Percentiles rank a stretch among this genome's conserved stretches.
Evolutionary conservation across 2,888 invertebrate genomes (phyloP).

Genomic region (Corbicula japonica): DNA sequence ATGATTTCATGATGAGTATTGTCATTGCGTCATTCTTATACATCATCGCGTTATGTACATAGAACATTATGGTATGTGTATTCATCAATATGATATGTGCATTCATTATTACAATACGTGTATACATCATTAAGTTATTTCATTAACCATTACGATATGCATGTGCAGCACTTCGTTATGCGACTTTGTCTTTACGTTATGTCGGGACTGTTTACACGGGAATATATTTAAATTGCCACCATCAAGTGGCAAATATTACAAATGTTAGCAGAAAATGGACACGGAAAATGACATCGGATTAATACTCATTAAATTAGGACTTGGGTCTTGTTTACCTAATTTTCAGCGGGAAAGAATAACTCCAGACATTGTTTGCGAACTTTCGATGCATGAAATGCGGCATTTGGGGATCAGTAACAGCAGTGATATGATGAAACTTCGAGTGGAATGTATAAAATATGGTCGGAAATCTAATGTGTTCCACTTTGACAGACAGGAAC

Average conservation of each 20-base stretch:
- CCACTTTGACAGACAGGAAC: background rate
- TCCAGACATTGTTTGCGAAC: constrained; percentile 40
- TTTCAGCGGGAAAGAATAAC: constrained; percentile 40
- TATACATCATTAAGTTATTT: constrained; percentile 3
- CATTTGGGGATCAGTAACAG: constrained; percentile 31
- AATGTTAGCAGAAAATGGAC: constrained; percentile 1
- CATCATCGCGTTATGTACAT: constrained; percentile 13
- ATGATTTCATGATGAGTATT: too few species aligned
- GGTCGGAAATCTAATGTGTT: constrained; percentile 1
- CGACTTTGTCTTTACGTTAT: constrained; percentile 8
- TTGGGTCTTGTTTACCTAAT: constrained; percentile 1
- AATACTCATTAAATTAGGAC: constrained; percentile 25
- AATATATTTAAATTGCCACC: too few species aligned
- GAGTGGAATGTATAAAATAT: constrained; percentile 47
- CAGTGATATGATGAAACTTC: constrained; percentile 46
- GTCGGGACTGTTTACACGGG: too few species aligned
- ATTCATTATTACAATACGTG: background rate
- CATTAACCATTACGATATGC: background rate
- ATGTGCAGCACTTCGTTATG: constrained; percentile 1
- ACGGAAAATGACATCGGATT: constrained; percentile 18
- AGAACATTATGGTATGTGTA: background rate
- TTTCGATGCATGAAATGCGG: constrained; percentile 38
- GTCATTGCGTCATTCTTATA: constrained; percentile 6
- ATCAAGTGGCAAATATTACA: background rate
- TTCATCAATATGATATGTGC: background rate